These are phyloP conservation scores for Anniella stebbinsi DNA, from an alignment of 2,797 vertebrate species.

Conservation along the genomic window DNA sequence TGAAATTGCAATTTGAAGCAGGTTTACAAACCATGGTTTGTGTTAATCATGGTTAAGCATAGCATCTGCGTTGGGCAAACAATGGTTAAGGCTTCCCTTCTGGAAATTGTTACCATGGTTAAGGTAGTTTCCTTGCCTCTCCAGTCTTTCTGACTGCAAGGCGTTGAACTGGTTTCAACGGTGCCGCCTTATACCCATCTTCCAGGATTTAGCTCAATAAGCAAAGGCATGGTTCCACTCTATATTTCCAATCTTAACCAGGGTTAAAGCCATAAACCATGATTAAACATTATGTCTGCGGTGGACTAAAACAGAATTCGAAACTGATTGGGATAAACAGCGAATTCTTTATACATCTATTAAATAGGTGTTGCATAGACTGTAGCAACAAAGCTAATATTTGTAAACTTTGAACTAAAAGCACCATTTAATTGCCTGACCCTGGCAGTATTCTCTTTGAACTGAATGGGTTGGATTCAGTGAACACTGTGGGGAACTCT, in stretches of 20 bases:
- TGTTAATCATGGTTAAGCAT: neutral
- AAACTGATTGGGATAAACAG: neutral
- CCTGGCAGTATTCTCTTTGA: slow-evolving; percentile 7
- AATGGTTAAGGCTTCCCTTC: neutral
- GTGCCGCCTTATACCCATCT: neutral
- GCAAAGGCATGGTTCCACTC: neutral
- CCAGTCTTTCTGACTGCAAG: neutral
- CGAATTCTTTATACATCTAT: neutral
- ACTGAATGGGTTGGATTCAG: neutral
- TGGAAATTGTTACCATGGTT: neutral
- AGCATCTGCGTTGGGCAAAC: neutral
- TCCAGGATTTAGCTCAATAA: neutral
- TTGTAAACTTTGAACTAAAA: neutral
- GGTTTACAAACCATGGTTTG: neutral
- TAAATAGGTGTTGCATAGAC: rapidly evolving
- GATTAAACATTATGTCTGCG: neutral
- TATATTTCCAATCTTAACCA: neutral
- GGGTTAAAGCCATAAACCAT: neutral
- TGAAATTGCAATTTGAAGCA: neutral
- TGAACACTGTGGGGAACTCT: neutral
- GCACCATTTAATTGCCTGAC: slow-evolving; percentile 8
- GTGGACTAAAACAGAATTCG: neutral
- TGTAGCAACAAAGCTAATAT: neutral
- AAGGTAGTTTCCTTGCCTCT: neutral
- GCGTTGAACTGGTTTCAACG: neutral